A percentile compares a stretch with the other conserved stretches of the same genome.
These are phyloP conservation scores for Epicampocera succincta DNA, from an alignment of 2,888 invertebrate genomes.

Conservation along the genomic window DNA sequence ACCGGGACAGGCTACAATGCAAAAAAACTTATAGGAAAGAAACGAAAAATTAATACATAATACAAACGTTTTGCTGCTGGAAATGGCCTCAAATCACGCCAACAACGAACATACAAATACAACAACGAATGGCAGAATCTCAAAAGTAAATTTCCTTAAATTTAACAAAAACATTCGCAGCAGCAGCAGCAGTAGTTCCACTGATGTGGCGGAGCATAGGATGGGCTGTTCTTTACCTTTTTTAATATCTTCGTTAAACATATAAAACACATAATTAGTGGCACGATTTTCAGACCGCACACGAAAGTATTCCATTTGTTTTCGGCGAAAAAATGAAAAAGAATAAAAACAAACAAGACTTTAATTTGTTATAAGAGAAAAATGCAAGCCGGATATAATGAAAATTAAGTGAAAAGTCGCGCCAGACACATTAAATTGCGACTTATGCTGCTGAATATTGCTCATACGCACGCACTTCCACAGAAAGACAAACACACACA, in stretches of 20 bases:
- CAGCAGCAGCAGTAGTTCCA: neutral
- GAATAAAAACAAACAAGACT: neutral
- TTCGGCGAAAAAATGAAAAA: neutral
- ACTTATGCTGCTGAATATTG: slow-evolving; percentile 10
- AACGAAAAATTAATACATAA: slow-evolving; percentile 22
- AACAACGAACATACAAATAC: slow-evolving; percentile 52
- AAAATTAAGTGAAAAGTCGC: slow-evolving; percentile 68
- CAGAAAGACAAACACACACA: neutral
- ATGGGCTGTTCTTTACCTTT: slow-evolving; percentile 13
- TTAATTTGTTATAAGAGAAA: slow-evolving; percentile 37
- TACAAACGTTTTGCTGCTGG: slow-evolving; percentile 32
- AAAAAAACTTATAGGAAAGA: neutral
- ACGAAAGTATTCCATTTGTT: slow-evolving; percentile 22
- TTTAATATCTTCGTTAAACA: slow-evolving; percentile 48
- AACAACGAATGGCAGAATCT: slow-evolving; percentile 21
- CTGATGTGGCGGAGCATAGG: neutral
- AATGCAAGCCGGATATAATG: slow-evolving; percentile 61
- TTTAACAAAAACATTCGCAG: slow-evolving; percentile 22
- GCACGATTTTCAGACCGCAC: slow-evolving; percentile 62
- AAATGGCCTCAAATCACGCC: slow-evolving; percentile 66
- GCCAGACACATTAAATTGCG: slow-evolving; percentile 65
- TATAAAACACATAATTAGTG: slow-evolving; percentile 69
- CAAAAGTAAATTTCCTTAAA: slow-evolving; percentile 50
- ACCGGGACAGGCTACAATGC: slow-evolving; percentile 11
- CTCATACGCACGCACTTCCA: slow-evolving; percentile 51